Base-by-base conservation (phyloP, 2,113 vertebrate genomes). In the Oncorhynchus gorbuscha region DNA sequence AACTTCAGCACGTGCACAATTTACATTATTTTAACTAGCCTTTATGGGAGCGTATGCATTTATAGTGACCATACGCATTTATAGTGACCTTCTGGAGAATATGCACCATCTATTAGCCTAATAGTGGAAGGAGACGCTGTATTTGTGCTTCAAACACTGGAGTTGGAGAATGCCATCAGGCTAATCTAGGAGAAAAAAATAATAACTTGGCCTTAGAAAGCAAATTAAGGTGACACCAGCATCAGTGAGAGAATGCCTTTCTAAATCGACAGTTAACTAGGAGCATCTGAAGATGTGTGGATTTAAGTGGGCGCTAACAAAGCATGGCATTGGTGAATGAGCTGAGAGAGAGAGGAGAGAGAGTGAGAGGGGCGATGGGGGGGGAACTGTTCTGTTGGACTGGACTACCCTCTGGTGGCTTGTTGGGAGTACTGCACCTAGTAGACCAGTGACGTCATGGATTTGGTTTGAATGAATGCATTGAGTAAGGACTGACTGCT, bases 261-360 rank as follows among this genome's bases (percentile, higher is more conserved):
- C 83, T 82, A 90, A 91, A 91, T 89, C 86, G 88, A 88, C 88
- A 80, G 82, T 90, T 91, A 91, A 92, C 86, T 84, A 84, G 85
- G 83, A 90, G 86, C 90, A 91, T 90, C 87, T 90, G 90, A 91
- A 90, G 87, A 90, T 80, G 85, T 86, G 86, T 71, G 83, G 87
- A 85, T 90, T 91, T 92, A 91, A 92, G 90, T 89, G 88, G 86
- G 82, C 86, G 90, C 87, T 90, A 92, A 91, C 88, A 92, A 91
- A 90, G 87, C 87, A 75, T 90, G 90, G 90, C 88, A 90, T 88
- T 86, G 88, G 81, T 59, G 86, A 85, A 88, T 84, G 85, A 91
- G 87, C 84, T 85, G 83, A 82, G 83, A 77, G 83, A 85, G 76
- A 78, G 58, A 78, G 83, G 35, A 32, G 30, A 51, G 49, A 51